phyloP scores from a whole-genome alignment of 2,797 vertebrate genomes.

The Margarornis squamiger region DNA sequence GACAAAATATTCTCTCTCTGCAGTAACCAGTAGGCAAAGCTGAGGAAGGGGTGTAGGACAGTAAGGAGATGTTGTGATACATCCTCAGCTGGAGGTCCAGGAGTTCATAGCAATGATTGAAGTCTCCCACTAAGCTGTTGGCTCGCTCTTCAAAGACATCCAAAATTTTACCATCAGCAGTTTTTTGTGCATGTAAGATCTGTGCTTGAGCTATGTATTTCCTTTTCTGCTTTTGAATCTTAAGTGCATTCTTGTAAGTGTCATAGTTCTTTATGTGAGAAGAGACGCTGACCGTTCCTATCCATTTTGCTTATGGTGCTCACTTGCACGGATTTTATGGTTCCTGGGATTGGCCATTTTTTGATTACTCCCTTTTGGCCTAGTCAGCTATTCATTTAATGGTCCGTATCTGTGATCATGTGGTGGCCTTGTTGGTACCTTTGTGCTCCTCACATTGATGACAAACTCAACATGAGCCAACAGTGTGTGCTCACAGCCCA shows the following conservation, averaged over 20 bases:
- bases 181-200: neutral
- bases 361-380: neutral
- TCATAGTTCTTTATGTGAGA: neutral
- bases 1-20: neutral
- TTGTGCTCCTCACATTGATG: neutral
- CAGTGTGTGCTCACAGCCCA: accelerated
- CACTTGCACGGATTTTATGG: neutral
- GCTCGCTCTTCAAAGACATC: neutral
- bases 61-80: neutral
- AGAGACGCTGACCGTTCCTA: neutral
- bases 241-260: neutral
- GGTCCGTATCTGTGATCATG: neutral
- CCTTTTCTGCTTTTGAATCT: neutral
- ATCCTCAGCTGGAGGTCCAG: neutral
- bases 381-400: neutral
- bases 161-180: neutral
- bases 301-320: neutral
- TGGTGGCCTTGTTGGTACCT: neutral
- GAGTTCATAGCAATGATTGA: neutral
- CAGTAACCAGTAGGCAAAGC: neutral
- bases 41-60: neutral
- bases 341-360: accelerated
- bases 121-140: neutral
- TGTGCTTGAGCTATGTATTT: neutral
- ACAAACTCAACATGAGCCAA: neutral